Evolutionary conservation across 92 coral and sea anemone species (phyloP).

Genomic region (Zoanthus gigantus): DNA sequence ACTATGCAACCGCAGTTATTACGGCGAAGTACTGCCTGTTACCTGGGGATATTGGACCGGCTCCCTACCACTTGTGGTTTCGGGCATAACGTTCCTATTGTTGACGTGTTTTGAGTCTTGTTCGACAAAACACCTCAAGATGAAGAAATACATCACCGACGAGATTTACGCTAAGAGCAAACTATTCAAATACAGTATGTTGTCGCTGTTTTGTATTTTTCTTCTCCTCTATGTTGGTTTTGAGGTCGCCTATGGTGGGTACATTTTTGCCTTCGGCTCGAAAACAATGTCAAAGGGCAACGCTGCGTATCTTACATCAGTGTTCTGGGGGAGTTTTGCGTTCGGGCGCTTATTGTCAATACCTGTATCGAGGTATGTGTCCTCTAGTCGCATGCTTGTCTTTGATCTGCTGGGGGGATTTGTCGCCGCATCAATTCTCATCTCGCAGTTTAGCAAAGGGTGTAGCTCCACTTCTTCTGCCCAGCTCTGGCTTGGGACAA

Average conservation of each 20-base stretch:
- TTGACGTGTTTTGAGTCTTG: slow-evolving; percentile 64
- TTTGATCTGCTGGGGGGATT: slow-evolving; percentile 76
- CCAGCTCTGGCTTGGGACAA: slow-evolving; percentile 88
- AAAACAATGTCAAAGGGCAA: slow-evolving; percentile 65
- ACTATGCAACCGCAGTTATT: slow-evolving; percentile 16
- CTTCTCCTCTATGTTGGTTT: slow-evolving; percentile 89
- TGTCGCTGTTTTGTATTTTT: slow-evolving; percentile 75
- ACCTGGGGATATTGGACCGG: slow-evolving; percentile 90
- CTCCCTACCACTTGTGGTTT: slow-evolving; percentile 64
- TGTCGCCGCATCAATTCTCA: slow-evolving; percentile 72
- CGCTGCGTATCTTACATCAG: slow-evolving; percentile 83
- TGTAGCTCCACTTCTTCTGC: slow-evolving; percentile 54
- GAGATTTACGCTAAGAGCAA: slow-evolving; percentile 55
- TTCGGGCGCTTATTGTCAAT: slow-evolving; percentile 82
- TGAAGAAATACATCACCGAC: slow-evolving; percentile 56
- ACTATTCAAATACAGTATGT: slow-evolving; percentile 65
- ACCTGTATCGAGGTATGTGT: slow-evolving; percentile 73
- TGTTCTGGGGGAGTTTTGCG: slow-evolving; percentile 98
- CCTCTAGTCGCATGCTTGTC: slow-evolving; percentile 75
- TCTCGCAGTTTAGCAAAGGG: slow-evolving; percentile 70
- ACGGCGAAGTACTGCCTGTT: slow-evolving; percentile 53
- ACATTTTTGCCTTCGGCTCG: slow-evolving; percentile 77
- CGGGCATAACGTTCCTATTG: slow-evolving; percentile 73
- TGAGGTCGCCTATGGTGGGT: slow-evolving; percentile 92
- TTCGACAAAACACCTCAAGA: slow-evolving; percentile 43